Evolutionary conservation across 2,113 vertebrate species (phyloP), one percentile per base, ranked within the genome.

Genomic region (Psittacula cyanocephala): DNA sequence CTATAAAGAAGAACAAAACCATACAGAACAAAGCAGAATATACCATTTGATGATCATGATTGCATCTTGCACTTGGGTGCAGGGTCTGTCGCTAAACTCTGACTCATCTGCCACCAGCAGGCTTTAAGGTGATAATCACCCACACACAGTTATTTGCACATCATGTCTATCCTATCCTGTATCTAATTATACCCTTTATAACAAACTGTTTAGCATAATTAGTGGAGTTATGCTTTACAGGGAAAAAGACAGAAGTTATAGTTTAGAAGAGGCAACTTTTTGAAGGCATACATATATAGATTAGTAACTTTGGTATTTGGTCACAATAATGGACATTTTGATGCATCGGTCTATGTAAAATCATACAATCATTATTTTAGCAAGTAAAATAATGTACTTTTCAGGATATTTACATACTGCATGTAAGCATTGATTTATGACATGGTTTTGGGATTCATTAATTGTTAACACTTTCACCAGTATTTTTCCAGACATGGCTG

Each of bases 401-500:
- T 91, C 63, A 72, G 67, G 82, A 89, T 82, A 81, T 86, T 77
- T 90, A 77, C 50, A 76, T 49, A 86, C 31, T 55, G 35, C 29
- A 80, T 88, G 60, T 93, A 95, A 67, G 59, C 81, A 89, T 47
- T 79, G 81, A 29, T 69, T 90, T 91, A 79, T 71, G 88, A 86
- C 70, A 95, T 78, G 91, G 97, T 97, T 98, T 98, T 95, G 96
- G 97, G 97, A 97, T 94, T 98, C 97, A 98, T 97, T 97, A 97
- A 98, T 98, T 98, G 97, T 96, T 97, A 94, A 96, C 83, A 88
- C 55, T 96, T 92, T 91, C 91, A 97, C 64, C 95, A 95, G 33
- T 86, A 86, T 47, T 96, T 97, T 97, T 96, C 89, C 89, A 97
- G 96, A 85, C 95, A 86, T 52, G 90, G 89, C 94, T 97, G 97